Conservation (phyloP, 2,888 invertebrate genomes). For the Stramonita haemastoma region DNA sequence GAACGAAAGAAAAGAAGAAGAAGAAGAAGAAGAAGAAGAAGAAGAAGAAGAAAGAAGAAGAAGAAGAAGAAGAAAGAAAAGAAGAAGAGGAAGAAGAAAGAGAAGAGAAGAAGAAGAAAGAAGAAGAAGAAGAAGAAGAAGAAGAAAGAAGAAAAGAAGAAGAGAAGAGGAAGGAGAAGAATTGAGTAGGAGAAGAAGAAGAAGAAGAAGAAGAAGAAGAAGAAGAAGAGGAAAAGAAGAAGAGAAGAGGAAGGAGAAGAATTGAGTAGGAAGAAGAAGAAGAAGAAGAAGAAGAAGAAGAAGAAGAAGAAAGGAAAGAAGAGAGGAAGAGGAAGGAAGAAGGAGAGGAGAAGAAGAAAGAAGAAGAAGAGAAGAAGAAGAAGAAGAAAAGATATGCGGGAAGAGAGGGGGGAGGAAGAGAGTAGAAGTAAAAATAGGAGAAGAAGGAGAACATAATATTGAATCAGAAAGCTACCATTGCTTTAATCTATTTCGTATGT, state of each 20-base stretch:
- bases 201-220: background rate
- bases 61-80: too few species aligned
- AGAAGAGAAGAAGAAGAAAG: background rate
- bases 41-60: too few species aligned
- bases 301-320: background rate
- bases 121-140: background rate
- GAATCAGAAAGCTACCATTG: too few species aligned
- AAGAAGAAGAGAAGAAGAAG: background rate
- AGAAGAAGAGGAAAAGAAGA: background rate
- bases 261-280: background rate
- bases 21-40: too few species aligned
- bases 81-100: too few species aligned
- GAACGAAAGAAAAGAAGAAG: too few species aligned
- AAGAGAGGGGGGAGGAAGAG: background rate
- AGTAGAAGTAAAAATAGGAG: too few species aligned
- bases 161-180: background rate
- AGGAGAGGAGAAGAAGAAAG: background rate
- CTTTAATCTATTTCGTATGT: too few species aligned
- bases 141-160: background rate
- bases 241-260: background rate
- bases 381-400: background rate
- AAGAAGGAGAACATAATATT: too few species aligned
- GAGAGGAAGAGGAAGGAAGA: background rate
- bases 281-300: background rate
- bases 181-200: background rate